Evolutionary conservation across 2,888 invertebrate species (phyloP), one percentile per base, ranked within the genome.

Genomic region (Nephrotoma guestfalica): DNA sequence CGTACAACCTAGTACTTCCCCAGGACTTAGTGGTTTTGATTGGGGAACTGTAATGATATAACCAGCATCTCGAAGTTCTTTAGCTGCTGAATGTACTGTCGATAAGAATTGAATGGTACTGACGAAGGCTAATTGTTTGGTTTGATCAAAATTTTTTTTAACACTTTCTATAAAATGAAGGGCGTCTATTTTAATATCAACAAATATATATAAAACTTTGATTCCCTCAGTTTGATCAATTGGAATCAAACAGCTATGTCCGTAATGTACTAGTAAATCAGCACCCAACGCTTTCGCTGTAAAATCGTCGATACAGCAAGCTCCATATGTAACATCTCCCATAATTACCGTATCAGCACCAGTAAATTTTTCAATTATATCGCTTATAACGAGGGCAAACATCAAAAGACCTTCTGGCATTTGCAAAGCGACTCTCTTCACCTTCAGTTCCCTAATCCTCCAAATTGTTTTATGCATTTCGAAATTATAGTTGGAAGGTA

Each of bases 321-420:
- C 99, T 51, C 99, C 99, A 90, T 99, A 99, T 0, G 99, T 99
- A 15, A 99, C 99, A 92, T 99, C 99, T 6, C 98, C 99, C 97
- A 99, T 97, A 88, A 99, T 98, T 86, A 99, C 94, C 0, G 96
- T 96, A 89, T 99, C 98, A 2, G 97, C 97, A 47, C 94, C 94
- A 1, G 97, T 97, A 90, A 98, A 97, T 86, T 94, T 93, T 91
- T 97, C 96, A 88, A 99, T 95, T 88, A 99, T 98, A 90, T 99
- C 98, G 88, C 97, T 95, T 87, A 99, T 95, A 2, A 97, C 95
- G 87, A 98, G 97, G 0, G 99, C 95, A 92, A 96, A 99, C 92
- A 99, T 93, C 30, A 98, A 93, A 5, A 99, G 92, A 11, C 96
- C 93, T 93, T 99, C 99, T 0, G 99, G 99, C 94, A 99, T 95